phyloP scores from a whole-genome alignment of 2,888 invertebrate species.

The Hydriomena furcata region DNA sequence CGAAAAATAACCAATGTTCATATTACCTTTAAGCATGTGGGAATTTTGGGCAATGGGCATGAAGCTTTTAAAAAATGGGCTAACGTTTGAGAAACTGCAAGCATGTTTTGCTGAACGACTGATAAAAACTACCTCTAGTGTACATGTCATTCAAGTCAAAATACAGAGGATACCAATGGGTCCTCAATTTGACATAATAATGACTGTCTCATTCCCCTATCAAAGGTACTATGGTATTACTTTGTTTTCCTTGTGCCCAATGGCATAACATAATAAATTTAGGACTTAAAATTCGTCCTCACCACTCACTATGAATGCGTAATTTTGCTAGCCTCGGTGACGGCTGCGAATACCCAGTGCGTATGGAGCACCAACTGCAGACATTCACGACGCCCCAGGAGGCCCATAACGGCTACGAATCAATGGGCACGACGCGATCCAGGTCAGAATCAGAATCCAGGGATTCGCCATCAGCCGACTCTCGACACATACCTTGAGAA shows the following conservation, averaged over 20 bases:
- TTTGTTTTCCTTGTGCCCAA: no score
- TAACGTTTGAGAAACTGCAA: no score
- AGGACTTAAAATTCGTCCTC: constrained; percentile 33
- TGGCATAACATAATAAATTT: no score
- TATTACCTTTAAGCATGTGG: constrained; percentile 4
- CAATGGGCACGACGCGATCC: constrained; percentile 93
- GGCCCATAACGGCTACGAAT: constrained; percentile 87
- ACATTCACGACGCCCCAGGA: constrained; percentile 72
- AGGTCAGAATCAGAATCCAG: constrained; percentile 85
- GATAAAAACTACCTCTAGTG: no score
- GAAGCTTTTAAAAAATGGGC: no score
- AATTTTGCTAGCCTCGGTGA: constrained; percentile 90
- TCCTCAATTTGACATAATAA: no score
- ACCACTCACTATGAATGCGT: constrained; percentile 37
- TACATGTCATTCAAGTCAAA: no score
- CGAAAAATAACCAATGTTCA: neutral
- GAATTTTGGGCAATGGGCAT: neutral
- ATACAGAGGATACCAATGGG: no score
- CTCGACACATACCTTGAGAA: constrained; percentile 73
- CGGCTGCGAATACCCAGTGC: constrained; percentile 93
- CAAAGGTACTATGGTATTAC: no score
- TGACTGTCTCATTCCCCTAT: no score
- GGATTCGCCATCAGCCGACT: constrained; percentile 47
- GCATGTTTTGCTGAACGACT: neutral
- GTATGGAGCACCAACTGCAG: constrained; percentile 85